phyloP scores from a whole-genome alignment of 2,797 vertebrate genomes.

The Artibeus lituratus region DNA sequence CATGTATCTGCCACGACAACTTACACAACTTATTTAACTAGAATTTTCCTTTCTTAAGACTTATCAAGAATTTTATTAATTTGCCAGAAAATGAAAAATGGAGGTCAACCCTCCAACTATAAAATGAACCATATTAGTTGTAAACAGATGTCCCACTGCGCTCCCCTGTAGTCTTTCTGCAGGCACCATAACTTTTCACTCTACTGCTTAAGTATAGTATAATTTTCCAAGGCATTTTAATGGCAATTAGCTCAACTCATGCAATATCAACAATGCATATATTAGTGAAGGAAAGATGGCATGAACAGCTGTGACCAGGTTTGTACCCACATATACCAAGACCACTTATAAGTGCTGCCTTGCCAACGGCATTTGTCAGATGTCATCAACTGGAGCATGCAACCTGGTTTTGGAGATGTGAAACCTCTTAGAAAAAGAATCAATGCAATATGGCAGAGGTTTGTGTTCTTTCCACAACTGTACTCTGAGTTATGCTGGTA shows the following conservation, averaged over 20 bases:
- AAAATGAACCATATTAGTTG: background rate
- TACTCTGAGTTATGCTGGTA: background rate
- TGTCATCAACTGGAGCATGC: background rate
- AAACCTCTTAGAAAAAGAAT: background rate
- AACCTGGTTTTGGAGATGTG: background rate
- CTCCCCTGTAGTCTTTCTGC: background rate
- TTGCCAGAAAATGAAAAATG: conserved; percentile 1
- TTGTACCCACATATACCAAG: background rate
- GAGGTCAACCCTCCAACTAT: background rate
- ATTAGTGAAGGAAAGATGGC: background rate
- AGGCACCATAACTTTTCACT: background rate
- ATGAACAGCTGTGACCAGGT: background rate
- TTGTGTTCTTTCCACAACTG: background rate
- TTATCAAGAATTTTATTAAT: background rate
- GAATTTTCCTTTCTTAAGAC: background rate
- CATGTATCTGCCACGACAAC: background rate
- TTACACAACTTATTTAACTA: background rate
- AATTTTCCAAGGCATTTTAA: background rate
- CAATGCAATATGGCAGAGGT: background rate
- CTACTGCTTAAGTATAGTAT: background rate
- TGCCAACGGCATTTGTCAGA: background rate
- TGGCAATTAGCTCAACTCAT: background rate
- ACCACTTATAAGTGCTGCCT: background rate
- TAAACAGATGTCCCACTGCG: background rate
- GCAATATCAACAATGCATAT: background rate